Conservation (phyloP, 2,888 invertebrate species). For the Neuroscelio doddi region DNA sequence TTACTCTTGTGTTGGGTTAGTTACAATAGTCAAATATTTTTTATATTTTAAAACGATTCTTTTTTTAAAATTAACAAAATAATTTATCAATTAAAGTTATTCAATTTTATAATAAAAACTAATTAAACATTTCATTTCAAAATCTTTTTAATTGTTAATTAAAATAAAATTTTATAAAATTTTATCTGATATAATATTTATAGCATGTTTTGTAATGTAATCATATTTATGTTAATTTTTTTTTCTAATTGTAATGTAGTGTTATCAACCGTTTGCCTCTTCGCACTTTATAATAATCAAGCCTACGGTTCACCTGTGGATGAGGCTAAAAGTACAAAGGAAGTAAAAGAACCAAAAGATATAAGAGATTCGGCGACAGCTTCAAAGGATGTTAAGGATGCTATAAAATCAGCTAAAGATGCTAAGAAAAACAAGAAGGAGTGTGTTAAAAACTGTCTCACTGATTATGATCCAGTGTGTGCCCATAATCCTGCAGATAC, state of each 20-base stretch:
- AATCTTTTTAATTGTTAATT: no score
- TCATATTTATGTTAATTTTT: constrained; percentile 10
- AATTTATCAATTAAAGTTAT: no score
- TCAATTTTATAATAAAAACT: no score
- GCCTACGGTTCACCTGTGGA: constrained; percentile 17
- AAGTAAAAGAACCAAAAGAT: constrained; percentile 26
- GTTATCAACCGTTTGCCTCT: constrained; percentile 28
- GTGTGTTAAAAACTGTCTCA: constrained; percentile 70
- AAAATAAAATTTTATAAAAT: no score
- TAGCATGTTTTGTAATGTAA: not conserved
- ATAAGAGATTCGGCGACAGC: constrained; percentile 14
- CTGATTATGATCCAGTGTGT: constrained; percentile 76
- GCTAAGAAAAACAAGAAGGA: constrained; percentile 78
- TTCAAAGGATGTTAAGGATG: constrained; percentile 64
- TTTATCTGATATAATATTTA: no score
- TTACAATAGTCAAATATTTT: no score
- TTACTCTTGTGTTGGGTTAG: constrained; percentile 5
- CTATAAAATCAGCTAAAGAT: constrained; percentile 75
- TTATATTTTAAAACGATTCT: no score
- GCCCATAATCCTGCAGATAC: constrained; percentile 76
- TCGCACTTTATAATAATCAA: constrained; percentile 33
- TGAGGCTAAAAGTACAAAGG: constrained; percentile 16
- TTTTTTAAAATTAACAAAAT: no score
- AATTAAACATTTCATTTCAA: no score
- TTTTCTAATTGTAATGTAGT: constrained; percentile 12